Percentiles rank a stretch among this genome's conserved stretches.
Evolutionary conservation across 64 coral and sea anemone species (phyloP).

Genomic region (Actinia tenebrosa): DNA sequence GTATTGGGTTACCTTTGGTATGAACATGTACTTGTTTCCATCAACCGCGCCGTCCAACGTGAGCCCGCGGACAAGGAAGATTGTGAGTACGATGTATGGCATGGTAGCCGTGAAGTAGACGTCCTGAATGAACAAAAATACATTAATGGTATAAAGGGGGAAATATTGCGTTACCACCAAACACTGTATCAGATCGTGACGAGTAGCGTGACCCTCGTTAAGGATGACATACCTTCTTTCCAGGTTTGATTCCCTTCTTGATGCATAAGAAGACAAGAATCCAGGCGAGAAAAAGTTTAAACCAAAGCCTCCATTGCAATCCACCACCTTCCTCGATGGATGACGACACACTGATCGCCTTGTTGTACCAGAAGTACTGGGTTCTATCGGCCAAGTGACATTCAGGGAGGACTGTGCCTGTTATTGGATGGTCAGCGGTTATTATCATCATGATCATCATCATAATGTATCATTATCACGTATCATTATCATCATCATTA

Average conservation of each 20-base stretch:
- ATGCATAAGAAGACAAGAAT: constrained; percentile 58
- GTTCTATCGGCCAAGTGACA: constrained; percentile 53
- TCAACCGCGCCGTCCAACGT: constrained; percentile 73
- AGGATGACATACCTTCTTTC: constrained; percentile 47
- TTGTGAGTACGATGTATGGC: constrained; percentile 80
- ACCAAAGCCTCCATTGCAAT: constrained; percentile 54
- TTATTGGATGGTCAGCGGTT: too few relatives aligned
- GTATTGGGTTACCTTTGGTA: constrained; percentile 67
- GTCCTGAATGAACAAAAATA: constrained; percentile 29
- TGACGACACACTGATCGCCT: constrained; percentile 36
- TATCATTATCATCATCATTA: too few relatives aligned
- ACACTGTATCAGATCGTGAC: neutral
- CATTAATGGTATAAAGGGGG: too few relatives aligned
- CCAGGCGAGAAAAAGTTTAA: constrained; percentile 45
- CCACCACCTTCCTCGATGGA: constrained; percentile 56
- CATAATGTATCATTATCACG: too few relatives aligned
- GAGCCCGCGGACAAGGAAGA: constrained; percentile 90
- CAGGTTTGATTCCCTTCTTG: constrained; percentile 56
- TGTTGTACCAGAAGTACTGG: constrained; percentile 77
- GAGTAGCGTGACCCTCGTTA: too few relatives aligned
- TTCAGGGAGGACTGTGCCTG: constrained; percentile 36
- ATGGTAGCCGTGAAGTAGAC: constrained; percentile 92
- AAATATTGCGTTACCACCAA: too few relatives aligned
- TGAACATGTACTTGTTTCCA: constrained; percentile 90
- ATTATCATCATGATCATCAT: too few relatives aligned